Evolutionary conservation across 1,140 invertebrate species (phyloP), one percentile per base, ranked within the genome.

Genomic region (Rhyacophila brunnea): DNA sequence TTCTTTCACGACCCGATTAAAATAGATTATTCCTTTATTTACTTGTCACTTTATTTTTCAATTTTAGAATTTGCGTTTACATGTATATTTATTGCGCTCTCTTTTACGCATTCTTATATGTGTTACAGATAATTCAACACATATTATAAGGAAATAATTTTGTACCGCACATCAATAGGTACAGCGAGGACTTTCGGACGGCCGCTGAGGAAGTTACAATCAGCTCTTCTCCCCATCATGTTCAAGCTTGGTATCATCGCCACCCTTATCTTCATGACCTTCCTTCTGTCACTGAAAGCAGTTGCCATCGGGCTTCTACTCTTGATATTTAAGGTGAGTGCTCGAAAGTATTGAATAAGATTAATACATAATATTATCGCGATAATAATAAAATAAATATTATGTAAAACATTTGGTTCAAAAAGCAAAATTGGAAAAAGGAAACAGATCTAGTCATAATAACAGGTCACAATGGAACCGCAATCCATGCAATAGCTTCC

Each of bases 121-220:
- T n/a, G 6, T 35, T 35, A 35, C n/a, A 7, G 6, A n/a, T 7
- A 35, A 7, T n/a, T 35, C 34, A 35, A 7, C 6, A 35, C 6
- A 35, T 7, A n/a, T 35, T 35, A 7, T 35, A 35, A 7, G n/a
- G n/a, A 6, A 7, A 7, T 35, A 7, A n/a, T 9, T 44, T n/a
- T 6, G 7, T n/a, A n/a, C n/a, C n/a, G n/a, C n/a, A n/a, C n/a
- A n/a, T 48, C 48, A 52, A 35, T 42, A 65, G 62, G 36, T 6
- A 28, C 51, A 1, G 64, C 45, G 10, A 68, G 77, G 6, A 79
- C 77, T 0, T 79, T 79, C 64, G 77, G 77, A 0, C 68, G 71
- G 10, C 74, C 73, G 0, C 68, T 79, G 45, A 77, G 74, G 68
- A 76, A 77, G 65, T 72, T 79, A 70, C 66, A 71, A 13, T 62